Percentiles rank a stretch among this genome's conserved stretches.
Conservation (phyloP, 1,140 invertebrate species). For the Pseudomyrmex dendroicus region DNA sequence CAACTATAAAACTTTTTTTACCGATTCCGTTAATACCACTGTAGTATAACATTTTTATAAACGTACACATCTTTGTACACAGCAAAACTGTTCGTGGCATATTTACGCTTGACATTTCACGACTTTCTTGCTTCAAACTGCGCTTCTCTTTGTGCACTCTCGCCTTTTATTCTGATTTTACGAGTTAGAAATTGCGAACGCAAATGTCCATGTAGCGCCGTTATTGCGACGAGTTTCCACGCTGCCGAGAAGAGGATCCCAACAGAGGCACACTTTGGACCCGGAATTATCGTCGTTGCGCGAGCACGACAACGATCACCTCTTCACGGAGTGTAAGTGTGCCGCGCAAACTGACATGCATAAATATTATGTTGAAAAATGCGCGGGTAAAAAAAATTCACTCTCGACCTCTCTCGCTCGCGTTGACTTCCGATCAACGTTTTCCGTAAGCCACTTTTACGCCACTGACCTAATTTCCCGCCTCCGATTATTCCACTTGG, state of each 20-base stretch:
- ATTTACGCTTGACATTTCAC: conserved; percentile 9
- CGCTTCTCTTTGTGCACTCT: background rate
- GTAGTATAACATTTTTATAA: background rate
- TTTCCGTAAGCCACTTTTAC: background rate
- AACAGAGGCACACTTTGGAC: conserved; percentile 77
- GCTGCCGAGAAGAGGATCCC: conserved; percentile 72
- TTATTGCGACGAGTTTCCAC: conserved; percentile 79
- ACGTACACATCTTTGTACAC: background rate
- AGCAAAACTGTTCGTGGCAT: background rate
- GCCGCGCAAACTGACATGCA: conserved; percentile 23
- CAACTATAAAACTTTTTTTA: too few relatives aligned
- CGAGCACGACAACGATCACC: conserved; percentile 71
- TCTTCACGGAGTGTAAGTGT: conserved; percentile 78
- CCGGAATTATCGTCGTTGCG: conserved; percentile 71
- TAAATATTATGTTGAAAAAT: conserved; percentile 31
- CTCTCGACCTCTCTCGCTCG: background rate
- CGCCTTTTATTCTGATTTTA: background rate
- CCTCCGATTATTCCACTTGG: background rate
- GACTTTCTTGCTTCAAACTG: background rate
- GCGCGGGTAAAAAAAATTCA: background rate
- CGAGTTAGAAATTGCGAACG: conserved; percentile 39
- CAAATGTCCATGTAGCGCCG: conserved; percentile 76
- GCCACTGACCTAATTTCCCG: background rate
- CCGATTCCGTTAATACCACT: background rate
- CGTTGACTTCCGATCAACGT: background rate